Percentiles rank a stretch among this genome's conserved stretches.
Evolutionary conservation across 2,888 invertebrate species (phyloP).

Genomic region (Heliconius charithonia): DNA sequence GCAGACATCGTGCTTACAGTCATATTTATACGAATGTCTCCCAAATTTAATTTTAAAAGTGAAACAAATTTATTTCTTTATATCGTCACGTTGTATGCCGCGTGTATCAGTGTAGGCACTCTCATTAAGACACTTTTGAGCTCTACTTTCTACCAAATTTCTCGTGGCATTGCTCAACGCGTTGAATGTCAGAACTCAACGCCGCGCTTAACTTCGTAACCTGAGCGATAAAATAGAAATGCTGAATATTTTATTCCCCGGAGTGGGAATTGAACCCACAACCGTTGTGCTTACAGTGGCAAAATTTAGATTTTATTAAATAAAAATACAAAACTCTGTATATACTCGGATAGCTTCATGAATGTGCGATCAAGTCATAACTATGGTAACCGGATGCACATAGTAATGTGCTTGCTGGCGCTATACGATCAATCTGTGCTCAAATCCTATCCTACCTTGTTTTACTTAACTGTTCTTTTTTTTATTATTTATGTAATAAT

Average conservation of each 20-base stretch:
- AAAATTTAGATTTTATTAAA: conserved; percentile 17
- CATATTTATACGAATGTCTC: not conserved
- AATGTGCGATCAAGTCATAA: conserved; percentile 28
- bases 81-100: too few species aligned
- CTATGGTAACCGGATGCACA: conserved; percentile 38
- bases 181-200: too few species aligned
- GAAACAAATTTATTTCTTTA: not conserved
- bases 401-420: conserved; percentile 35
- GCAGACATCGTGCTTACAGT: not conserved
- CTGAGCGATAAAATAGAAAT: not conserved
- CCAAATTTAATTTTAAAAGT: not conserved
- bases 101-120: too few species aligned
- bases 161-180: too few species aligned
- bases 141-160: too few species aligned
- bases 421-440: conserved; percentile 33
- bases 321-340: conserved; percentile 12
- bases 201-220: too few species aligned
- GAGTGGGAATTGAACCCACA: too few species aligned
- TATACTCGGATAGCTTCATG: conserved; percentile 23
- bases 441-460: conserved; percentile 10
- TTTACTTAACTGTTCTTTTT: not conserved
- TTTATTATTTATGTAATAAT: not conserved
- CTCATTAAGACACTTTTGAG: too few species aligned
- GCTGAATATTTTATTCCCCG: not conserved
- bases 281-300: not conserved